Conservation (phyloP, 2,888 invertebrate genomes). For the Andricus curvator region DNA sequence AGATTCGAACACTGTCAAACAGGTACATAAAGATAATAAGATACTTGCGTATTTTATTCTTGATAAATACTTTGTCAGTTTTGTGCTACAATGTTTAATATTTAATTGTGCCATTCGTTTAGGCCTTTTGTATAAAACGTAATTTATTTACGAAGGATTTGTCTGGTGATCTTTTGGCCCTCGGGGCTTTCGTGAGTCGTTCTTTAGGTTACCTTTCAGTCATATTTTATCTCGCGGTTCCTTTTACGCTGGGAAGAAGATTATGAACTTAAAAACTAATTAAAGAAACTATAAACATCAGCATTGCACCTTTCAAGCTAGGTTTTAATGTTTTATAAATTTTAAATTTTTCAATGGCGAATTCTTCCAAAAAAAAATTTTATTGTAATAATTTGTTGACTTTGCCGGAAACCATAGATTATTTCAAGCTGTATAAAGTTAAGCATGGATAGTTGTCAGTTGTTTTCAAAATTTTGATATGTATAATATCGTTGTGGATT, state of each 20-base stretch:
- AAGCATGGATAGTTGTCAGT: too few species aligned
- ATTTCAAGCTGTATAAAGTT: too few species aligned
- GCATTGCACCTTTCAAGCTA: neutral
- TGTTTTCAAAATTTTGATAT: too few species aligned
- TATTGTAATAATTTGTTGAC: too few species aligned
- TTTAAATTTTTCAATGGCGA: neutral
- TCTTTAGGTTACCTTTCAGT: neutral
- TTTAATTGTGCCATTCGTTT: neutral
- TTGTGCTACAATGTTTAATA: neutral
- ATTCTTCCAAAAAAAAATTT: too few species aligned
- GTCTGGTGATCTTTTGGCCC: neutral
- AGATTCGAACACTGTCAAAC: neutral
- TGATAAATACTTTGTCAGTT: neutral
- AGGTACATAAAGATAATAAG: neutral
- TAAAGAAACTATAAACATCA: neutral
- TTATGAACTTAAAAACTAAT: neutral
- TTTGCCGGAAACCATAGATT: too few species aligned
- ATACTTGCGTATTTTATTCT: neutral
- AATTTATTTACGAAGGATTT: neutral
- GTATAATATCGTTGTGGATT: too few species aligned
- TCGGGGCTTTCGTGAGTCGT: neutral
- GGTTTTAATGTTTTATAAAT: neutral
- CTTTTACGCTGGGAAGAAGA: neutral
- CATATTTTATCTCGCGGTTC: slow-evolving; percentile 4
- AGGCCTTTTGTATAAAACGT: neutral